These are phyloP conservation scores for Brachypteracias leptosomus DNA, from an alignment of 2,113 vertebrate genomes.

Conservation along the genomic window DNA sequence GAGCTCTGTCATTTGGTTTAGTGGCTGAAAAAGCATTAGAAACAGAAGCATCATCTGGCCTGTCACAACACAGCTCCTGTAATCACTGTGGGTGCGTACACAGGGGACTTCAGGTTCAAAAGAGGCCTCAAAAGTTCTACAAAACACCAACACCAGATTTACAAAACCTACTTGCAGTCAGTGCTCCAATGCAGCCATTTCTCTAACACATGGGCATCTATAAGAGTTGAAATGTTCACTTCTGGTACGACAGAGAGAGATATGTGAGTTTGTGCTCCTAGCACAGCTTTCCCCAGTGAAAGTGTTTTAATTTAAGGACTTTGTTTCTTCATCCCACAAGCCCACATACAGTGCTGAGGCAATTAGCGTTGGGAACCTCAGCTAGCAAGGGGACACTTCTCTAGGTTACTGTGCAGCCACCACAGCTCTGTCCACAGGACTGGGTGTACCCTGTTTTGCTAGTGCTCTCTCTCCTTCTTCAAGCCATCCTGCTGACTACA, in stretches of 20 bases:
- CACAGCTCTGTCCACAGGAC: not conserved
- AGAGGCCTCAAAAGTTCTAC: not conserved
- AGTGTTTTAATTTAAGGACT: not conserved
- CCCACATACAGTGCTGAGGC: not conserved
- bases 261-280: not conserved
- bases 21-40: not conserved
- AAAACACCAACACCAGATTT: not conserved
- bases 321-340: not conserved
- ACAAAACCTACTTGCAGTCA: not conserved
- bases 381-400: not conserved
- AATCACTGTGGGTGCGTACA: not conserved
- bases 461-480: too few relatives aligned
- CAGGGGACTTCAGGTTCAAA: not conserved
- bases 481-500: too few relatives aligned
- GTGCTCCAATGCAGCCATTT: not conserved
- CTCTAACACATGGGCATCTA: not conserved
- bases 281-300: not conserved
- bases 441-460: too few relatives aligned
- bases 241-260: not conserved
- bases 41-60: not conserved
- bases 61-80: not conserved
- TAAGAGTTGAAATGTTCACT: not conserved
- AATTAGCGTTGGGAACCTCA: not conserved
- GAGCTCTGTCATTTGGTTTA: not conserved
- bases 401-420: not conserved